phyloP scores from a whole-genome alignment of 2,888 invertebrate genomes.

The Noctua pronuba region DNA sequence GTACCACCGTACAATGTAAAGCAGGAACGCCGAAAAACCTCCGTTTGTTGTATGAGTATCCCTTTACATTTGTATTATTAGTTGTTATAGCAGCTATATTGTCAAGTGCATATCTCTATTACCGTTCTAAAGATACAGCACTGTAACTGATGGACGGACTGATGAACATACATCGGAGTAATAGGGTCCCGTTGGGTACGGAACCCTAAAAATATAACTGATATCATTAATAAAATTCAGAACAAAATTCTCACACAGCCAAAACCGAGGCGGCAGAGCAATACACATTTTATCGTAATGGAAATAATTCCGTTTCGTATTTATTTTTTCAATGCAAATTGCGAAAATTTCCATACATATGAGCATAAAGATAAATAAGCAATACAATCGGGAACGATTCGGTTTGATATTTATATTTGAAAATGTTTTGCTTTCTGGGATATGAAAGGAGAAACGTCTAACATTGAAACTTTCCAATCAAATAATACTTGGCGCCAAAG shows the following conservation, averaged over 20 bases:
- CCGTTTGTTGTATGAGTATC: background rate
- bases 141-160: background rate
- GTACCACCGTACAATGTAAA: background rate
- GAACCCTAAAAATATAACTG: slow-evolving; percentile 18
- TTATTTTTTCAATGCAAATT: slow-evolving; percentile 38
- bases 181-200: background rate
- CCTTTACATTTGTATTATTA: background rate
- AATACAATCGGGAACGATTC: slow-evolving; percentile 4
- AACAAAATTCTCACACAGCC: background rate
- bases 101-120: background rate
- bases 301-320: slow-evolving; percentile 37
- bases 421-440: background rate
- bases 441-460: background rate
- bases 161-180: background rate
- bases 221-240: slow-evolving; percentile 16
- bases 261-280: slow-evolving; percentile 7
- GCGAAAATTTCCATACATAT: slow-evolving; percentile 42
- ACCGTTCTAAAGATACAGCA: background rate
- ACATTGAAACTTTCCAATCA: slow-evolving; percentile 8
- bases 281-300: slow-evolving; percentile 28
- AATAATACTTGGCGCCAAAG: slow-evolving; percentile 5
- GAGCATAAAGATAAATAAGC: slow-evolving; percentile 44
- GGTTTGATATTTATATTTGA: slow-evolving; percentile 30
- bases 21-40: background rate
- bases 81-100: background rate